phyloP scores from a whole-genome alignment of 1,140 invertebrate genomes.

The Formica exsecta region DNA sequence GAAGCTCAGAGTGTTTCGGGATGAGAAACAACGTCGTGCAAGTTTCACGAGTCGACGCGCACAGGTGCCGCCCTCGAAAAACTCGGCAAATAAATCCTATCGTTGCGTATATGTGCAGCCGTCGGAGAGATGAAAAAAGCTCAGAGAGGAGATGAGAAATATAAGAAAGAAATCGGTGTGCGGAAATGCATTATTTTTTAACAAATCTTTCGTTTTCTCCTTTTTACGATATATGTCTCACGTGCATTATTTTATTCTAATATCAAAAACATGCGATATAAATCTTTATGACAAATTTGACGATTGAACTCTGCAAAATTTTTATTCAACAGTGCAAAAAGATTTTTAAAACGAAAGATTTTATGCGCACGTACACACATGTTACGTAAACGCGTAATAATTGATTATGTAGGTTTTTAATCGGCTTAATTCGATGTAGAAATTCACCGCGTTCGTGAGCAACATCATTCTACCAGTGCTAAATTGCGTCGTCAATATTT shows the following conservation, averaged over 20 bases:
- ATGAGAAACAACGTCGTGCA: constrained; percentile 63
- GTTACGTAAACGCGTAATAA: not conserved
- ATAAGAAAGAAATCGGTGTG: constrained; percentile 23
- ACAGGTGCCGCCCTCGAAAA: constrained; percentile 82
- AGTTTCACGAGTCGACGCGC: constrained; percentile 79
- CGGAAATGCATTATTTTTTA: constrained; percentile 41
- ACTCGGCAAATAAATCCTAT: constrained; percentile 83
- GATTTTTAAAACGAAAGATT: not conserved
- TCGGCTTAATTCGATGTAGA: constrained; percentile 67
- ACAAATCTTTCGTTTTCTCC: not conserved
- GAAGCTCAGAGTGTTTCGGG: not conserved
- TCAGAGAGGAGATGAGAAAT: constrained; percentile 20
- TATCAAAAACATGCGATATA: not conserved
- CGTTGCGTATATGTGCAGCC: constrained; percentile 59
- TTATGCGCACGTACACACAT: not conserved
- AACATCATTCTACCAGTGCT: constrained; percentile 52
- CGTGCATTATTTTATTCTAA: not conserved
- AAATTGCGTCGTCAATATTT: constrained; percentile 68
- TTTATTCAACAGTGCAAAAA: no score
- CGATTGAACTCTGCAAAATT: not conserved
- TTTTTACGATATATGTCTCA: constrained; percentile 14
- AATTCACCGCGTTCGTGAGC: constrained; percentile 20
- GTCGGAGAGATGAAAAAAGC: constrained; percentile 69
- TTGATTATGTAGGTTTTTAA: constrained; percentile 58
- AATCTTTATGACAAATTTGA: not conserved